Percentiles rank a stretch among this genome's conserved stretches.
These are phyloP conservation scores for Epinotia bilunana DNA, from an alignment of 2,888 invertebrate genomes.

Conservation along the genomic window DNA sequence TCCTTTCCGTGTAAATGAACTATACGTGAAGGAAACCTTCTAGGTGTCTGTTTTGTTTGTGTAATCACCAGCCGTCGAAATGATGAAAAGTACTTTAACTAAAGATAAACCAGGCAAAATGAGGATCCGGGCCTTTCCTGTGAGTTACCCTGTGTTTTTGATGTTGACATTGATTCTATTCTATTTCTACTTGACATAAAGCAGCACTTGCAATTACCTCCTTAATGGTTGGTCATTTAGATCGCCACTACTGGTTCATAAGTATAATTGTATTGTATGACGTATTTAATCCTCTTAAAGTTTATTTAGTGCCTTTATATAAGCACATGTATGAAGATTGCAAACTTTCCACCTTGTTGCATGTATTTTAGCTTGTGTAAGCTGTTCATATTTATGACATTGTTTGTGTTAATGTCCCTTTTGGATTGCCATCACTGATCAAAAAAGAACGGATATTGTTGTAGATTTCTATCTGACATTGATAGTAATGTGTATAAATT, in stretches of 20 bases:
- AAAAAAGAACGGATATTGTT: too few relatives aligned
- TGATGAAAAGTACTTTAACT: slow-evolving; percentile 90
- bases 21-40: slow-evolving; percentile 58
- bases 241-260: slow-evolving; percentile 13
- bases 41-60: slow-evolving; percentile 66
- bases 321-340: not conserved
- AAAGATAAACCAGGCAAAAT: slow-evolving; percentile 97
- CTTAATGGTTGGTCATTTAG: slow-evolving; percentile 6
- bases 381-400: too few relatives aligned
- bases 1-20: slow-evolving; percentile 74
- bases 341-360: not conserved
- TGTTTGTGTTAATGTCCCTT: too few relatives aligned
- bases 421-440: too few relatives aligned
- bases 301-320: slow-evolving; percentile 2
- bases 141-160: slow-evolving; percentile 83
- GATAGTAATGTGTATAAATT: too few relatives aligned
- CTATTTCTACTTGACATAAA: not conserved
- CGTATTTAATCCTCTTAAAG: not conserved
- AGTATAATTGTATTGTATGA: not conserved
- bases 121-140: slow-evolving; percentile 99
- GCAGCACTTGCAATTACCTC: not conserved
- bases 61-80: slow-evolving; percentile 68
- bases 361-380: not conserved
- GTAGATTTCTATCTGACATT: too few relatives aligned
- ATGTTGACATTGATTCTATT: slow-evolving; percentile 10